A percentile compares a stretch with the other conserved stretches of the same genome.
phyloP scores from a whole-genome alignment of 2,888 invertebrate genomes.

The Dynastes grantii region DNA sequence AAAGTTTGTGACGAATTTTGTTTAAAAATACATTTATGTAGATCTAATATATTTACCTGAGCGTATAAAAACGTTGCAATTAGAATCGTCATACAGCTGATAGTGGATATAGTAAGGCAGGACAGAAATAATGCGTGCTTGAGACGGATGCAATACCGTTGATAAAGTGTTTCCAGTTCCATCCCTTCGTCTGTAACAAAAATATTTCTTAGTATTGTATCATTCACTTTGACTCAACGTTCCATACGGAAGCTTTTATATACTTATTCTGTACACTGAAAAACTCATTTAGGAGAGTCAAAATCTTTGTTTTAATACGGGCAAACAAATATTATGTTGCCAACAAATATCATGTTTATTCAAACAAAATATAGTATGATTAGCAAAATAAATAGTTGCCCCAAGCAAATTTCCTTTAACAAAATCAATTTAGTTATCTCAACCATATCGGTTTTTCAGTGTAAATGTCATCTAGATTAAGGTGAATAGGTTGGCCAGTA shows the following conservation, averaged over 20 bases:
- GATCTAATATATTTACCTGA: constrained; percentile 70
- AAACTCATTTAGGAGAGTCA: too few relatives aligned
- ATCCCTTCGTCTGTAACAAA: constrained; percentile 74
- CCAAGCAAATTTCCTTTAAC: too few relatives aligned
- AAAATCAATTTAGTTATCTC: too few relatives aligned
- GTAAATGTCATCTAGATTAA: background rate
- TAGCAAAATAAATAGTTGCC: too few relatives aligned
- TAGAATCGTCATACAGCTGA: constrained; percentile 77
- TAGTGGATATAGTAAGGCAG: constrained; percentile 78
- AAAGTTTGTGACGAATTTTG: too few relatives aligned
- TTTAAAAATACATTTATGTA: background rate
- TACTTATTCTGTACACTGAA: too few relatives aligned
- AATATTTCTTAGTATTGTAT: constrained; percentile 9
- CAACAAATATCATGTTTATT: too few relatives aligned
- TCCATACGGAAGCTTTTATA: background rate
- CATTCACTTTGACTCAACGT: background rate
- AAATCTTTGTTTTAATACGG: too few relatives aligned
- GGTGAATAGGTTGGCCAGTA: background rate
- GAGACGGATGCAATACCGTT: constrained; percentile 80
- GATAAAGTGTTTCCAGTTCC: constrained; percentile 81
- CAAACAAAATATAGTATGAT: too few relatives aligned
- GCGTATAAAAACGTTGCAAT: constrained; percentile 75
- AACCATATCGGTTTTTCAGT: too few relatives aligned
- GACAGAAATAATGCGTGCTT: constrained; percentile 85
- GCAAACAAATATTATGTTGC: too few relatives aligned